These are phyloP conservation scores for Mactromeris polynyma DNA, from an alignment of 2,888 invertebrate species.

Conservation along the genomic window DNA sequence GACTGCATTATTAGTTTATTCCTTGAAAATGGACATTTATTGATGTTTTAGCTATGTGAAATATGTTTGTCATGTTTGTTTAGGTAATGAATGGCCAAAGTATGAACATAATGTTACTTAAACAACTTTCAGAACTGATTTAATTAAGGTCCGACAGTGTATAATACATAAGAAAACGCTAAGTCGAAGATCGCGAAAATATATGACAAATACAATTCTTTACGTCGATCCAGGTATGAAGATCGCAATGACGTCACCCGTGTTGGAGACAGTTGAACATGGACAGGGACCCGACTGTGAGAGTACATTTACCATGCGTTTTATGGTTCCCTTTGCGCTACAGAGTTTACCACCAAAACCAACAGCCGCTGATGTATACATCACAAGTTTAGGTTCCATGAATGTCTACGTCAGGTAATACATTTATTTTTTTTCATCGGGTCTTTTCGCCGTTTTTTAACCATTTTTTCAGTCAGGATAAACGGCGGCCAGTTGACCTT, in stretches of 20 bases:
- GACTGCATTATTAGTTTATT: too few species aligned
- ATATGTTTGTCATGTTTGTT: too few species aligned
- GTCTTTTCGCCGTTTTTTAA: too few species aligned
- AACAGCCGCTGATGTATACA: slow-evolving; percentile 62
- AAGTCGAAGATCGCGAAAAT: neutral
- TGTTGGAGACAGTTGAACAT: slow-evolving; percentile 68
- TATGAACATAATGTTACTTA: too few species aligned
- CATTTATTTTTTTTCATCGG: neutral
- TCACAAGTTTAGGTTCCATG: slow-evolving; percentile 55
- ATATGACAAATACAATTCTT: neutral
- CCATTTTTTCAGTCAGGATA: too few species aligned
- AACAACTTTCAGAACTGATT: too few species aligned
- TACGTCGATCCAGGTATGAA: slow-evolving; percentile 58
- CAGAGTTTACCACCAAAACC: slow-evolving; percentile 67
- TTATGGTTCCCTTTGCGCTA: slow-evolving; percentile 70
- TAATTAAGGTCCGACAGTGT: too few species aligned
- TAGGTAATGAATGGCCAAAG: too few species aligned
- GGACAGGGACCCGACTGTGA: slow-evolving; percentile 74
- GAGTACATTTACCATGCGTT: slow-evolving; percentile 69
- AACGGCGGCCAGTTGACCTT: too few species aligned
- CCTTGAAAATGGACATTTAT: too few species aligned
- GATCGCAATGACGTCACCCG: slow-evolving; percentile 75
- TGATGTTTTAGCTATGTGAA: too few species aligned
- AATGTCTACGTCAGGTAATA: slow-evolving; percentile 35
- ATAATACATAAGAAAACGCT: too few species aligned